Evolutionary conservation across 2,797 vertebrate species (phyloP).

Genomic region (Cynodonichthys magdalenae): DNA sequence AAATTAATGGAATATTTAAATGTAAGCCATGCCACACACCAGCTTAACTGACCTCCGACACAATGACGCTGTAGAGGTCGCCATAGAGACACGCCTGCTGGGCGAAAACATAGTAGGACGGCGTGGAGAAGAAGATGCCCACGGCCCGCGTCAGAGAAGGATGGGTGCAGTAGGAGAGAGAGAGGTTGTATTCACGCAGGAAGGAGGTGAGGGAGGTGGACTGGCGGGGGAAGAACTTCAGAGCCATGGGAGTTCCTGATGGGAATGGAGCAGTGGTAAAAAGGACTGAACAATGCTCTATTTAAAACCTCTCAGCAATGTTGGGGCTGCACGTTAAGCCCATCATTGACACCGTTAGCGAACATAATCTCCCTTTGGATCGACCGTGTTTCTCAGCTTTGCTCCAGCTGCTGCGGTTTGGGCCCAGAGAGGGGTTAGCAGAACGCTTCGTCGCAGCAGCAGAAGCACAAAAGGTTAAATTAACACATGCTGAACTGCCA

Average conservation of each 20-base stretch:
- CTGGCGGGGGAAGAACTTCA: constrained; percentile 91
- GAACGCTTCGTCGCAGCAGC: constrained; percentile 53
- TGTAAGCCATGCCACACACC: background rate
- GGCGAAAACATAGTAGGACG: constrained; percentile 91
- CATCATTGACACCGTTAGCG: constrained; percentile 52
- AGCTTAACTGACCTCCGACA: constrained; percentile 85
- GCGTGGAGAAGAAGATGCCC: constrained; percentile 93
- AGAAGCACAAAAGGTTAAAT: constrained; percentile 56
- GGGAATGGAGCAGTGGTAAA: constrained; percentile 25
- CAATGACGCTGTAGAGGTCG: constrained; percentile 93
- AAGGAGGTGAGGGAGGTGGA: constrained; percentile 90
- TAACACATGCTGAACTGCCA: constrained; percentile 41
- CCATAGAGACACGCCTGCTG: constrained; percentile 91
- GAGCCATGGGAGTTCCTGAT: constrained; percentile 92
- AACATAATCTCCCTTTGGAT: constrained; percentile 61
- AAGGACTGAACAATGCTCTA: constrained; percentile 8
- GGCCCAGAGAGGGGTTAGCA: constrained; percentile 34
- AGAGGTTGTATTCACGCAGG: constrained; percentile 94
- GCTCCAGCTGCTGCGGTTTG: constrained; percentile 22
- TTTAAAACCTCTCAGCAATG: constrained; percentile 18
- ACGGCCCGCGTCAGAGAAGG: constrained; percentile 88
- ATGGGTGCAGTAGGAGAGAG: constrained; percentile 90
- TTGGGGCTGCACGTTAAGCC: constrained; percentile 17
- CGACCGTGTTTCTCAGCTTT: constrained; percentile 37
- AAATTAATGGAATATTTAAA: constrained; percentile 1